Conservation (phyloP, 30 jellyfish, hydroid and myxozoan species). For the Nemopilema nomurai region DNA sequence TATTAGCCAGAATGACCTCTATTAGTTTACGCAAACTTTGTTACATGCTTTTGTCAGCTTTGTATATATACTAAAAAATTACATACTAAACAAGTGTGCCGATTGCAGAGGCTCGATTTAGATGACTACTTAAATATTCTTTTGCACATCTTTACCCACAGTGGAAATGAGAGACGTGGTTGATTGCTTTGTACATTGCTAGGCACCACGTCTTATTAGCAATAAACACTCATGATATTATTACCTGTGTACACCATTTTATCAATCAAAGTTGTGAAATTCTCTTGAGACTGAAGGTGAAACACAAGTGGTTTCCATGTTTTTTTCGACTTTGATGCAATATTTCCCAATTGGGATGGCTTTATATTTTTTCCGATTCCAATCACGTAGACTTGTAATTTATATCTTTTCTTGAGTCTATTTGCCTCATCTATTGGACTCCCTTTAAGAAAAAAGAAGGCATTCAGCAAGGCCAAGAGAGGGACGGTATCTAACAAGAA, state of each 20-base stretch:
- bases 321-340: slow-evolving; percentile 18
- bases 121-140: no score
- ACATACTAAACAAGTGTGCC: no score
- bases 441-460: slow-evolving; percentile 5
- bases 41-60: no score
- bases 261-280: slow-evolving; percentile 22
- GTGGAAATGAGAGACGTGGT: neutral
- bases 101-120: no score
- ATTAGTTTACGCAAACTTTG: no score
- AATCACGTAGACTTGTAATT: slow-evolving; percentile 50
- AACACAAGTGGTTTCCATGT: slow-evolving; percentile 35
- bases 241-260: slow-evolving; percentile 41
- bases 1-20: no score
- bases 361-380: slow-evolving; percentile 75
- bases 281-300: slow-evolving; percentile 17
- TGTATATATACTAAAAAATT: no score
- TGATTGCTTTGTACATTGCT: neutral
- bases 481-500: neutral
- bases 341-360: slow-evolving; percentile 6
- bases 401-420: neutral
- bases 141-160: no score
- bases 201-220: neutral
- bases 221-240: neutral
- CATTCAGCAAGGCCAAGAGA: neutral
- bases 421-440: slow-evolving; percentile 58